These are phyloP conservation scores for Circaetus cinerascens DNA, from an alignment of 2,113 vertebrate genomes.

Conservation along the genomic window DNA sequence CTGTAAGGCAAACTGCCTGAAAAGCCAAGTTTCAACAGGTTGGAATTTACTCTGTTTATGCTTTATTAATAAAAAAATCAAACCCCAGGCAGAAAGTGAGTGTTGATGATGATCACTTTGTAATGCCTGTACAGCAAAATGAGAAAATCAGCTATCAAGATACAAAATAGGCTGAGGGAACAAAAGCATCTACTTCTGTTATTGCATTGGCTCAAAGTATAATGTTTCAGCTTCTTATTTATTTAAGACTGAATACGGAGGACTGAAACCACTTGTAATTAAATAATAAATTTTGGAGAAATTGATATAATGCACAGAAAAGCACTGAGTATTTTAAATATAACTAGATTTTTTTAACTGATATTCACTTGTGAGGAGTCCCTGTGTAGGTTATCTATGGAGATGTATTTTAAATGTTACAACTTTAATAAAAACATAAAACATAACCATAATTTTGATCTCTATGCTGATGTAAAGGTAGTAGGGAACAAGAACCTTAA, in stretches of 20 bases:
- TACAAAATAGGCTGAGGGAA: background rate
- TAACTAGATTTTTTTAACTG: background rate
- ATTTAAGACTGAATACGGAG: background rate
- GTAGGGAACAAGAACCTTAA: background rate
- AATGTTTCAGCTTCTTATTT: background rate
- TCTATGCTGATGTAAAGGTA: background rate
- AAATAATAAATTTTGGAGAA: background rate
- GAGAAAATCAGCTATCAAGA: background rate
- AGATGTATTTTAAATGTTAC: background rate
- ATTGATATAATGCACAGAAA: background rate
- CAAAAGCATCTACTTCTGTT: background rate
- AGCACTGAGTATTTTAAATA: background rate
- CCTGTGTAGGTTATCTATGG: background rate
- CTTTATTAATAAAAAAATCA: constrained; percentile 13
- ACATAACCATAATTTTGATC: background rate
- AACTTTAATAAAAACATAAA: background rate
- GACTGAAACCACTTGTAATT: background rate
- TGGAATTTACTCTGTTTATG: background rate
- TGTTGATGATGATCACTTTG: background rate
- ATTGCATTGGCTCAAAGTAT: background rate
- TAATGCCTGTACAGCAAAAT: background rate
- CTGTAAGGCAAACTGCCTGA: background rate
- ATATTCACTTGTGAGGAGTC: background rate
- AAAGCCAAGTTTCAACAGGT: background rate
- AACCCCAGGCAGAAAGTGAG: background rate